phyloP scores from a whole-genome alignment of 37 sponge, comb jelly and placozoan genomes.

The Crambe crambe region DNA sequence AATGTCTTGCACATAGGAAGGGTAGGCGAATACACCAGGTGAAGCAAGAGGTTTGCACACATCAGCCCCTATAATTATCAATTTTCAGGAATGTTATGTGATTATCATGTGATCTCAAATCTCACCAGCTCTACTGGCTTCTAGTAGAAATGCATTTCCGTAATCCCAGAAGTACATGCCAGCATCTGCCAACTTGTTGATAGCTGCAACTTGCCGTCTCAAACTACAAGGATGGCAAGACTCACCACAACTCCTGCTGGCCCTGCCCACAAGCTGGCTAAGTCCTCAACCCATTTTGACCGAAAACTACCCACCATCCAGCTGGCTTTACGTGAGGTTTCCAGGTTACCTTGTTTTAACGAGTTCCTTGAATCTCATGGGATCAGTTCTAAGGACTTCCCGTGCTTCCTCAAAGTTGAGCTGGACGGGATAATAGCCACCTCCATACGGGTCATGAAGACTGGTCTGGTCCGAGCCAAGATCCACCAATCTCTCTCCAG shows the following conservation, averaged over 20 bases:
- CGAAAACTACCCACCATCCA: too few relatives aligned
- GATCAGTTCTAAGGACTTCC: conserved; percentile 68
- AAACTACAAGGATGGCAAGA: conserved; percentile 38
- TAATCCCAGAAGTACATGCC: conserved; percentile 99
- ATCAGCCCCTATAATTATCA: conserved; percentile 61
- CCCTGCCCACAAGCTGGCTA: not conserved
- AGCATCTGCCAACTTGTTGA: conserved; percentile 80
- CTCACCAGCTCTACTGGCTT: conserved; percentile 82
- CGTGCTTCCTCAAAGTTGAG: conserved; percentile 72
- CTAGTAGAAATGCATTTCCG: conserved; percentile 97
- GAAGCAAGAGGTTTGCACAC: conserved; percentile 52
- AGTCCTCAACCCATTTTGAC: too few relatives aligned
- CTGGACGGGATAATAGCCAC: conserved; percentile 96
- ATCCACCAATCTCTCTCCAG: conserved; percentile 91
- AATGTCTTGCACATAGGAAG: conserved; percentile 94
- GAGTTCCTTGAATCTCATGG: conserved; percentile 70
- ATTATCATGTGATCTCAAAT: not conserved
- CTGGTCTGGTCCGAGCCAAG: conserved; percentile 98
- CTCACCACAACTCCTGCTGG: not conserved
- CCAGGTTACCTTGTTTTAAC: conserved; percentile 88
- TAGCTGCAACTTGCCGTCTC: conserved; percentile 85
- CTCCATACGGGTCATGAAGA: conserved; percentile 96
- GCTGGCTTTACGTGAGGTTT: not conserved
- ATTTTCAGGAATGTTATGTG: not conserved
- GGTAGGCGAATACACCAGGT: conserved; percentile 73